A percentile compares a stretch with the other conserved stretches of the same genome.
phyloP scores from a whole-genome alignment of 2,888 invertebrate species.

The Caenorhabditis japonica region DNA sequence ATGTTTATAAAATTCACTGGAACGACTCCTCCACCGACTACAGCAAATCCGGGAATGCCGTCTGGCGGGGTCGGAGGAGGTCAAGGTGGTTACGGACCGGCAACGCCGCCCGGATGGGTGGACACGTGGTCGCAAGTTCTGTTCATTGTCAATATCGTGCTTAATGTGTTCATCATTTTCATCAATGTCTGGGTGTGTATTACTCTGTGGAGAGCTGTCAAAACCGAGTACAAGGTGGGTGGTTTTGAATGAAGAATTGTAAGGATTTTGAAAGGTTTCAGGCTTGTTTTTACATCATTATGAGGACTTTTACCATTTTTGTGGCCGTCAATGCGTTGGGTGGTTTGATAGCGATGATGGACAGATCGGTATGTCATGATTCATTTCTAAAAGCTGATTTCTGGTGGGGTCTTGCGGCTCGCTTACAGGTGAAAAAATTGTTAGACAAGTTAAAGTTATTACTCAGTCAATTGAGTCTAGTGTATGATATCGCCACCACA shows the following conservation, averaged over 20 bases:
- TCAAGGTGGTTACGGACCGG: slow-evolving; percentile 12
- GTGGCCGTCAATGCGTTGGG: slow-evolving; percentile 31
- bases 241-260: not conserved
- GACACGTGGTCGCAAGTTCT: slow-evolving; percentile 3
- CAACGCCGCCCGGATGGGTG: slow-evolving; percentile 17
- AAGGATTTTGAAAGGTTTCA: not conserved
- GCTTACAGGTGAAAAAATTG: not conserved
- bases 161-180: slow-evolving; percentile 30
- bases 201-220: slow-evolving; percentile 21
- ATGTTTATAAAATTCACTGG: no score
- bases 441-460: not conserved
- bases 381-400: not conserved
- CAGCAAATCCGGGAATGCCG: no score
- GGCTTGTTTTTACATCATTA: slow-evolving; percentile 49
- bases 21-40: no score
- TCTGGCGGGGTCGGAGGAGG: no score
- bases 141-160: slow-evolving; percentile 21
- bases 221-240: slow-evolving; percentile 25
- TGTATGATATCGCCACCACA: no score
- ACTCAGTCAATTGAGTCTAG: not conserved
- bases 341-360: slow-evolving; percentile 15
- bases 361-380: slow-evolving; percentile 19
- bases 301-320: slow-evolving; percentile 38
- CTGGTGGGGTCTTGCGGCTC: slow-evolving; percentile 12
- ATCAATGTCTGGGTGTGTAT: slow-evolving; percentile 22